These are phyloP conservation scores for Vanacampus margaritifer DNA, from an alignment of 2,113 vertebrate genomes.

Conservation along the genomic window DNA sequence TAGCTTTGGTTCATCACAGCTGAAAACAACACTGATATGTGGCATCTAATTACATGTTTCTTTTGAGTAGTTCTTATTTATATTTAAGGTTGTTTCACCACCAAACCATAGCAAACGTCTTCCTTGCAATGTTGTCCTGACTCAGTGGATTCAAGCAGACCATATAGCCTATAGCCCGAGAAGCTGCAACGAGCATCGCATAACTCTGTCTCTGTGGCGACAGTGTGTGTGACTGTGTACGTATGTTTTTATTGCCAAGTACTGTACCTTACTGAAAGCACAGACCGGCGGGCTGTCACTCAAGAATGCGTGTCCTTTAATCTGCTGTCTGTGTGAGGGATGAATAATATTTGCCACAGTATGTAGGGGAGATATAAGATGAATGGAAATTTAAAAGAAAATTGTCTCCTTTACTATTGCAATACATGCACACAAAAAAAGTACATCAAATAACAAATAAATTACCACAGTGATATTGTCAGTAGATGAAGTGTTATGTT, in stretches of 20 bases:
- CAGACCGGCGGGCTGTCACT: constrained; percentile 57
- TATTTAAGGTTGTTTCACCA: neutral
- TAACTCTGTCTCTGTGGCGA: constrained; percentile 23
- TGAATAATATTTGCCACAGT: neutral
- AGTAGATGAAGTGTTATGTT: neutral
- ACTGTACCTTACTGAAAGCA: constrained; percentile 44
- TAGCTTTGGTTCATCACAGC: neutral
- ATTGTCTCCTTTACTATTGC: neutral
- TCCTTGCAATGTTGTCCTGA: constrained; percentile 12
- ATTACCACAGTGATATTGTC: neutral
- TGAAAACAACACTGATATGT: neutral
- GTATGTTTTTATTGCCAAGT: constrained; percentile 39
- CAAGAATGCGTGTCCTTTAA: constrained; percentile 54
- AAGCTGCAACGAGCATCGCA: constrained; percentile 16
- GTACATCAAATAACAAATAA: neutral
- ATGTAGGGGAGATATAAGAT: no score
- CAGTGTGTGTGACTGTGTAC: neutral
- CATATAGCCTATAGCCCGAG: constrained; percentile 4
- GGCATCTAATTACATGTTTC: neutral
- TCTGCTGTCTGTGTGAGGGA: neutral
- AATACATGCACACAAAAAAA: neutral
- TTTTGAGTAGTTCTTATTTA: neutral
- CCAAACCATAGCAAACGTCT: constrained; percentile 10
- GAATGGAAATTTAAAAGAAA: neutral
- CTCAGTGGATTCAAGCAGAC: constrained; percentile 23